A percentile compares a stretch with the other conserved stretches of the same genome.
Conservation (phyloP, 2,113 vertebrate species). For the Phalacrocorax aristotelis region DNA sequence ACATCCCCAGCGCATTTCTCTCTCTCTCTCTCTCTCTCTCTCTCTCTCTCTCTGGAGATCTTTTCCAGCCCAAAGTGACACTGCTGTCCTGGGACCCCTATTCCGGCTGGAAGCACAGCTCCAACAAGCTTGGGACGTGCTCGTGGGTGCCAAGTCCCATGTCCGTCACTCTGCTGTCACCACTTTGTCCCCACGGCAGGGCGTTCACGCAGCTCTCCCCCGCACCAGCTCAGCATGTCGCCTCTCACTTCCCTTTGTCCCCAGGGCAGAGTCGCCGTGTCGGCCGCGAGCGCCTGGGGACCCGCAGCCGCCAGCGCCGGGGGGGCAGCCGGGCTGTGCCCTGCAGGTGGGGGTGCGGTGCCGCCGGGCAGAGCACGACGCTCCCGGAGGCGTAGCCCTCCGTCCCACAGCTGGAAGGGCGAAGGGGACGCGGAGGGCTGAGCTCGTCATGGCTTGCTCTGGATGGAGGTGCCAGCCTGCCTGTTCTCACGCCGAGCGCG, state of each 20-base stretch:
- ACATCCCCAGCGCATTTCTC: not conserved
- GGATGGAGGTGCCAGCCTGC: rapidly evolving
- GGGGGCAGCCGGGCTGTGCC: not conserved
- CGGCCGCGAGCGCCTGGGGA: not conserved
- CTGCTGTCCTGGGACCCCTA: not conserved
- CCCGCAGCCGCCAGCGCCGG: rapidly evolving
- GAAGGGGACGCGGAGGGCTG: not conserved
- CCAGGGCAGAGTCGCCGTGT: not conserved
- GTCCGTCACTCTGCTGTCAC: not conserved
- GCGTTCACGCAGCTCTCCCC: rapidly evolving
- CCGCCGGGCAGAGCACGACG: rapidly evolving
- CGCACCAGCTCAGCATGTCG: rapidly evolving
- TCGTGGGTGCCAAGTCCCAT: rapidly evolving
- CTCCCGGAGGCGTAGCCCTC: not conserved
- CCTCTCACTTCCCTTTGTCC: not conserved
- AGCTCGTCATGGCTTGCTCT: not conserved
- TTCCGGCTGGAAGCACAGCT: not conserved
- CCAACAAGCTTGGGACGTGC: not conserved
- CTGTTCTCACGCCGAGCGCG: rapidly evolving
- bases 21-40: not conserved
- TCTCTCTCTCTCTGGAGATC: not conserved
- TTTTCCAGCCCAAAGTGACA: not conserved
- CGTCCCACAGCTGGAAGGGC: rapidly evolving
- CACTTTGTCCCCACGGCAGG: rapidly evolving
- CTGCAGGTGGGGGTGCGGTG: rapidly evolving